Percentiles rank a stretch among this genome's conserved stretches.
phyloP scores from a whole-genome alignment of 2,888 invertebrate genomes.

The Branchinecta sandiegonensis region DNA sequence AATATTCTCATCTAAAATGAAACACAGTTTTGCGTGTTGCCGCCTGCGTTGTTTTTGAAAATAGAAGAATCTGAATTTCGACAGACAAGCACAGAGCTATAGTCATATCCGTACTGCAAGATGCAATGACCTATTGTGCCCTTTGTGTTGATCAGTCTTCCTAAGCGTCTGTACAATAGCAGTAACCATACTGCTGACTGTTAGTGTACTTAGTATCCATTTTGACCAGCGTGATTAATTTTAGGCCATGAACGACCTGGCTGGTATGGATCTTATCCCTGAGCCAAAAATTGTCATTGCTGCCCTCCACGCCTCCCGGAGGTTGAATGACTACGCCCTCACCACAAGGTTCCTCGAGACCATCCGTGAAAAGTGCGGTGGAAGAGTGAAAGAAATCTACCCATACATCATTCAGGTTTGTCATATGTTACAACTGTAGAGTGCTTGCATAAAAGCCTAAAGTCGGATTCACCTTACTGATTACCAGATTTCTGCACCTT shows the following conservation, averaged over 20 bases:
- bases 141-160: conserved; percentile 17
- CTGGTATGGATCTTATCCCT: conserved; percentile 81
- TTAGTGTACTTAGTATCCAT: neutral
- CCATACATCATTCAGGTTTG: conserved; percentile 56
- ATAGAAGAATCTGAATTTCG: too few relatives aligned
- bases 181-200: neutral
- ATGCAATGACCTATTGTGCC: neutral
- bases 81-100: too few relatives aligned
- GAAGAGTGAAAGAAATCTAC: conserved; percentile 56
- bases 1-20: too few relatives aligned
- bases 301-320: conserved; percentile 74
- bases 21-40: too few relatives aligned
- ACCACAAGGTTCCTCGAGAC: conserved; percentile 85
- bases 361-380: conserved; percentile 73
- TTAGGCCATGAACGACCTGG: conserved; percentile 65
- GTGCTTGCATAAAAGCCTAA: too few relatives aligned
- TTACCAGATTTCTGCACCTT: too few relatives aligned
- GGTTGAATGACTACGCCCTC: conserved; percentile 84
- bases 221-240: conserved; percentile 11
- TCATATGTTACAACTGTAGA: neutral
- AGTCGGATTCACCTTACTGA: too few relatives aligned
- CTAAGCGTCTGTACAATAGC: neutral
- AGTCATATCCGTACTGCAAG: too few relatives aligned
- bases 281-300: conserved; percentile 78
- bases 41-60: too few relatives aligned